phyloP scores from a whole-genome alignment of 2,797 vertebrate genomes.

The Geotrypetes seraphini region DNA sequence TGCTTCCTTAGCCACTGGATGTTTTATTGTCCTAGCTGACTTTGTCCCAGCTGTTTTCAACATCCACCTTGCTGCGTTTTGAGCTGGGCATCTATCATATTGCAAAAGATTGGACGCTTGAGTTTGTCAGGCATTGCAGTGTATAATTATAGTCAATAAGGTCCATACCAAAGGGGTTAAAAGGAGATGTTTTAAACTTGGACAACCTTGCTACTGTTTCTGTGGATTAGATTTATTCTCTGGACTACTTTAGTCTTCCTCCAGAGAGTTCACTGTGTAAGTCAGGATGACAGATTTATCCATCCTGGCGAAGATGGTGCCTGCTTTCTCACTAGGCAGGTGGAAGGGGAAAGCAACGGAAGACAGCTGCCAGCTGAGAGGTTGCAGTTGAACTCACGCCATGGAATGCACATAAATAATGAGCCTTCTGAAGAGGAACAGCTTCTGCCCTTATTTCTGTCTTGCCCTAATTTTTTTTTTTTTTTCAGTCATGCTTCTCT shows the following conservation, averaged over 20 bases:
- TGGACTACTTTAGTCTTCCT: slow-evolving; percentile 41
- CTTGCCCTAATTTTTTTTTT: slow-evolving; percentile 25
- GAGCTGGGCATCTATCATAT: slow-evolving; percentile 38
- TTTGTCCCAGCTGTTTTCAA: slow-evolving; percentile 7
- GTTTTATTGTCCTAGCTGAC: slow-evolving; percentile 9
- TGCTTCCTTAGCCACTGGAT: too few relatives aligned
- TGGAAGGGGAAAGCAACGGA: slow-evolving; percentile 41
- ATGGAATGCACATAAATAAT: slow-evolving; percentile 64
- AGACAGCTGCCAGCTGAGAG: slow-evolving; percentile 48
- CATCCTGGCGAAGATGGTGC: slow-evolving; percentile 42
- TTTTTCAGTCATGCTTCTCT: slow-evolving; percentile 27
- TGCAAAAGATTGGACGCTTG: slow-evolving; percentile 27
- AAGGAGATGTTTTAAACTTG: slow-evolving; percentile 53
- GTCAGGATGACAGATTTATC: slow-evolving; percentile 63
- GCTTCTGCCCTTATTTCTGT: slow-evolving; percentile 55
- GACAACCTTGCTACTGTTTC: slow-evolving; percentile 36
- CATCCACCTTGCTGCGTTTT: not conserved
- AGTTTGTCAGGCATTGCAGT: slow-evolving; percentile 33
- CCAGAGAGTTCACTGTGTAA: slow-evolving; percentile 46
- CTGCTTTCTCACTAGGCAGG: slow-evolving; percentile 57
- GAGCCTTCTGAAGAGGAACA: slow-evolving; percentile 49
- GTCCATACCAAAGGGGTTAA: slow-evolving; percentile 52
- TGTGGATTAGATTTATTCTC: slow-evolving; percentile 48
- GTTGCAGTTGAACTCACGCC: slow-evolving; percentile 56
- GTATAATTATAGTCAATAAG: slow-evolving; percentile 46